Percentiles rank a stretch among this genome's conserved stretches.
Conservation (phyloP, 2,113 vertebrate species). For the Macquaria ambigua region DNA sequence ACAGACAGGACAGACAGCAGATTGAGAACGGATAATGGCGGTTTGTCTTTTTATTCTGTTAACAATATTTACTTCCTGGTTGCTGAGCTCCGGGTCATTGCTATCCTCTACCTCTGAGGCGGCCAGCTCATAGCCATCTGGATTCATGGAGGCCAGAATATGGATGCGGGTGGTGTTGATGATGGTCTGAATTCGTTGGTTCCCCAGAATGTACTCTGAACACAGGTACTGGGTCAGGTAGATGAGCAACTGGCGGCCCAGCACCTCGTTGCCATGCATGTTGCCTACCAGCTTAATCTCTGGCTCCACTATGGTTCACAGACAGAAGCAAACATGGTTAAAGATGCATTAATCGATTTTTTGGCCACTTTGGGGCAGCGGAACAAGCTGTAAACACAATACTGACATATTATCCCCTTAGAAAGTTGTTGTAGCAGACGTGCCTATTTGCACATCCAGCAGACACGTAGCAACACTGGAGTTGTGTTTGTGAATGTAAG, state of each 20-base stretch:
- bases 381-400: background rate
- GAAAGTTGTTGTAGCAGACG: background rate
- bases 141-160: conserved; percentile 97
- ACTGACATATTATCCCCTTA: background rate
- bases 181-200: conserved; percentile 89
- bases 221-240: conserved; percentile 95
- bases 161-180: conserved; percentile 96
- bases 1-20: conserved; percentile 5
- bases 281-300: conserved; percentile 96
- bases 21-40: conserved; percentile 68
- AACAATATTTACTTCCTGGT: conserved; percentile 89
- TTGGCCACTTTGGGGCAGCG: background rate
- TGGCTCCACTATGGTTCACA: conserved; percentile 89
- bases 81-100: conserved; percentile 83
- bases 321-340: conserved; percentile 29
- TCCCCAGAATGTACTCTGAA: conserved; percentile 92
- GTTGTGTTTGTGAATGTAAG: background rate
- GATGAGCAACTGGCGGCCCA: conserved; percentile 93
- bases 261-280: conserved; percentile 98
- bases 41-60: conserved; percentile 70
- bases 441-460: background rate
- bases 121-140: conserved; percentile 96
- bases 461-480: background rate
- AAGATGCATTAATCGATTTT: background rate
- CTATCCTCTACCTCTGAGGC: conserved; percentile 92